Evolutionary conservation across 2,797 vertebrate species (phyloP).

Genomic region (Artibeus lituratus): DNA sequence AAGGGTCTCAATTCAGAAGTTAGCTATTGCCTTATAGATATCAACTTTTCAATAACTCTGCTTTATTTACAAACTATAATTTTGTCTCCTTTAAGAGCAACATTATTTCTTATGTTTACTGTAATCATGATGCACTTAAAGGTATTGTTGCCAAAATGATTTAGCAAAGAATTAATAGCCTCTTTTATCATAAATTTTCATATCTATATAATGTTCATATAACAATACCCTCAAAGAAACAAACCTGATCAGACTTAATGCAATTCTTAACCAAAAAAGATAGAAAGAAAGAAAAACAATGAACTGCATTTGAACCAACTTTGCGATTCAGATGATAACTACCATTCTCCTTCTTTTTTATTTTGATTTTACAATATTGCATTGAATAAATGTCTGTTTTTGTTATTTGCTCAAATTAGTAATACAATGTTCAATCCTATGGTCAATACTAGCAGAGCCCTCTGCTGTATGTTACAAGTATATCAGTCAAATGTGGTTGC

Average conservation of each 20-base stretch:
- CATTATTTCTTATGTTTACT: not conserved
- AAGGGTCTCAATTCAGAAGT: not conserved
- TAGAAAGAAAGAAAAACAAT: not conserved
- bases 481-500: not conserved
- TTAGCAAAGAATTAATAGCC: not conserved
- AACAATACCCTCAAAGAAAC: not conserved
- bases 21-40: not conserved
- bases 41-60: not conserved
- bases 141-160: not conserved
- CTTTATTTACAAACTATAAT: not conserved
- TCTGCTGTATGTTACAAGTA: not conserved
- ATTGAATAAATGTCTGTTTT: not conserved
- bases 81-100: not conserved
- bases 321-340: not conserved
- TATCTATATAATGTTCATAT: not conserved
- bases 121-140: not conserved
- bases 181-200: not conserved
- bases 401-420: not conserved
- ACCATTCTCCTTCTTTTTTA: not conserved
- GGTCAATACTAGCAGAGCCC: not conserved
- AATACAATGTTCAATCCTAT: not conserved
- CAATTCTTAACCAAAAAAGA: not conserved
- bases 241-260: not conserved
- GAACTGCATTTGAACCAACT: not conserved
- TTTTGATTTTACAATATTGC: constrained; percentile 6